phyloP scores from a whole-genome alignment of 2,113 vertebrate genomes.

The Lampris incognitus region DNA sequence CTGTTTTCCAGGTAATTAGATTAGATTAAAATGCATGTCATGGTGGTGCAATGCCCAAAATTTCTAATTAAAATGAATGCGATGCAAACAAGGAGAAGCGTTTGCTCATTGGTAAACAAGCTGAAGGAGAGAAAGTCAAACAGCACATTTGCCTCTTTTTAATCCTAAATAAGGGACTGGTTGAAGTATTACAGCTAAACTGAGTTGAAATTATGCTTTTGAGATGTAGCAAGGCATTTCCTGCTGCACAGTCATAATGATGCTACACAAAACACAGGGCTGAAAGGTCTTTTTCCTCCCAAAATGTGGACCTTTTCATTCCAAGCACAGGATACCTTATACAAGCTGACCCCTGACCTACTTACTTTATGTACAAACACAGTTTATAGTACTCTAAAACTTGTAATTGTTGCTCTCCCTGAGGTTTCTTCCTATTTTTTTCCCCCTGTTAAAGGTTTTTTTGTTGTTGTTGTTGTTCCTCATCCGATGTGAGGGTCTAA shows the following conservation, averaged over 20 bases:
- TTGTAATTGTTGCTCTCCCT: too few species aligned
- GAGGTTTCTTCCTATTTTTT: too few species aligned
- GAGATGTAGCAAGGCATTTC: background rate
- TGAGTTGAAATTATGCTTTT: background rate
- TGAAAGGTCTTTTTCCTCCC: too few species aligned
- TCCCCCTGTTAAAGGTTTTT: too few species aligned
- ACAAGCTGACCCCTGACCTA: too few species aligned
- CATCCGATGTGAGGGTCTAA: too few species aligned
- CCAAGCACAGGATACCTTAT: too few species aligned
- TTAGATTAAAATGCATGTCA: conserved; percentile 85
- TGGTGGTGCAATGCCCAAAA: conserved; percentile 65
- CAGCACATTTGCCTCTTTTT: conserved; percentile 16
- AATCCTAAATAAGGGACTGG: conserved; percentile 1
- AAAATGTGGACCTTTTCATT: too few species aligned
- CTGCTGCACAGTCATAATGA: background rate
- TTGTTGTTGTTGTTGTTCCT: too few species aligned
- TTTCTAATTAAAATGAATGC: conserved; percentile 83
- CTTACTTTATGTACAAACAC: too few species aligned
- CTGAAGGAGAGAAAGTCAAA: conserved; percentile 67
- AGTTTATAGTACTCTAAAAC: too few species aligned
- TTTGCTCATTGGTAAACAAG: conserved; percentile 66
- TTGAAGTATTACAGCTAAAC: background rate
- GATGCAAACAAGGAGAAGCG: conserved; percentile 68
- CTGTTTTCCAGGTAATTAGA: conserved; percentile 82
- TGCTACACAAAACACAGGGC: too few species aligned